Base-by-base conservation (phyloP, 2,888 invertebrate genomes). In the Schizotus pectinicornis region DNA sequence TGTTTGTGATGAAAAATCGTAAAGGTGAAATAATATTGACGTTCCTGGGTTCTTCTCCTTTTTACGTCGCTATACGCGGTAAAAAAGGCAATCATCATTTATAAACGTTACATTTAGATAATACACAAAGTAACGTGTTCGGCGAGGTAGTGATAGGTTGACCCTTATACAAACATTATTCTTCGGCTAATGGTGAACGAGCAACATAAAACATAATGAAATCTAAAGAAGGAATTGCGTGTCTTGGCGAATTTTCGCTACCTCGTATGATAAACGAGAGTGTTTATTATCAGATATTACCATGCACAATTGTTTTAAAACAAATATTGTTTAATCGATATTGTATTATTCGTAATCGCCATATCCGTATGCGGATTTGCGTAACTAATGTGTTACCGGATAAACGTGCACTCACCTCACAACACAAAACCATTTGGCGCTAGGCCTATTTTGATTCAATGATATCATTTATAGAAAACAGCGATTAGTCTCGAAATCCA, bases 151-250 rank as follows among this genome's bases (percentile, higher is more conserved):
- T 56, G 55, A 56, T 49, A 30, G 33, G 55, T 54, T 45, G 41
- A 36, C 47, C 42, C 54, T 54, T 54, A 41, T 14, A 47, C 47
- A 54, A 48, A 54, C 54, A 54, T 53, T 46, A 53, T 37, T 56
- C 51, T 56, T 56, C 50, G n/a, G 33, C 39, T 59, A 59, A 59
- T 59, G 39, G 50, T 45, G 42, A 55, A 38, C 45, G 52, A 51
- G 51, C 50, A 51, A 55, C 51, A 56, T 51, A 56, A 60, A 48
- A 56, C 52, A 60, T 56, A 60, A 60, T 56, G 48, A 60, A 56
- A 60, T 52, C 56, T 56, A 52, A 56, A 52, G 54, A 54, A 59
- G 49, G 56, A 60, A 56, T 60, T 60, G 60, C 60, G 56, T 60
- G 60, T 35, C 52, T 52, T 52, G 41, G 56, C 56, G 43, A 48